These are phyloP conservation scores for Sminthopsis crassicaudata DNA, from an alignment of 2,113 vertebrate genomes.

Conservation along the genomic window DNA sequence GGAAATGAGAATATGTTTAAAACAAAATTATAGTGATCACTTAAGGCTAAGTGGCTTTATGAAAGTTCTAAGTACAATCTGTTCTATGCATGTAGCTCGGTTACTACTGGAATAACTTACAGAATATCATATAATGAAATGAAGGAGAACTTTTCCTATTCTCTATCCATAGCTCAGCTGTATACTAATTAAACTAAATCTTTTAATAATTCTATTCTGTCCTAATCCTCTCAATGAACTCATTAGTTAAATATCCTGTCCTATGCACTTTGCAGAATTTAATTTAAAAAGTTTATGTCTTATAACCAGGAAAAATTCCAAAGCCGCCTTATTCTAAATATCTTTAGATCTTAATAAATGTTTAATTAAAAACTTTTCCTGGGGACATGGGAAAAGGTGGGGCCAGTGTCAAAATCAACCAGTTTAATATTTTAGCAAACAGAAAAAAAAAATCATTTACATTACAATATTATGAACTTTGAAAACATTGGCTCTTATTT, in stretches of 20 bases:
- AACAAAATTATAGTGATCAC: neutral
- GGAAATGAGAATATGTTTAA: neutral
- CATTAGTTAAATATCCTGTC: slow-evolving; percentile 60
- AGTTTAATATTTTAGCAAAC: slow-evolving; percentile 53
- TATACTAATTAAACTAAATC: slow-evolving; percentile 30
- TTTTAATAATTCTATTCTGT: slow-evolving; percentile 53
- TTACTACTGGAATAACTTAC: slow-evolving; percentile 30
- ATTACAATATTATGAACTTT: neutral
- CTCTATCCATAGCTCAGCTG: slow-evolving; percentile 48
- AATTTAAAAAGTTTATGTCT: slow-evolving; percentile 75
- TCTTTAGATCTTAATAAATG: slow-evolving; percentile 71
- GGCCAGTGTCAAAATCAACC: neutral
- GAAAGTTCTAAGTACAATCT: neutral
- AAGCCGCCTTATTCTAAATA: slow-evolving; percentile 74
- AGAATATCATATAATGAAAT: slow-evolving; percentile 19
- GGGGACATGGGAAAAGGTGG: slow-evolving; percentile 26
- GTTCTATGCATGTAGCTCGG: slow-evolving; percentile 59
- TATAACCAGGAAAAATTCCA: slow-evolving; percentile 65
- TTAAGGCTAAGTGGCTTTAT: neutral
- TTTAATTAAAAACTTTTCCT: slow-evolving; percentile 78
- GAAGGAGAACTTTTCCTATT: slow-evolving; percentile 37
- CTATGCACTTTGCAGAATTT: slow-evolving; percentile 70
- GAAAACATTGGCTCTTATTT: neutral
- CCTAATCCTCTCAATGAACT: slow-evolving; percentile 66
- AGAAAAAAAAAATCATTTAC: slow-evolving; percentile 44